These are phyloP conservation scores for Ictidomys tridecemlineatus DNA, from an alignment of 2,113 vertebrate genomes.

Conservation along the genomic window DNA sequence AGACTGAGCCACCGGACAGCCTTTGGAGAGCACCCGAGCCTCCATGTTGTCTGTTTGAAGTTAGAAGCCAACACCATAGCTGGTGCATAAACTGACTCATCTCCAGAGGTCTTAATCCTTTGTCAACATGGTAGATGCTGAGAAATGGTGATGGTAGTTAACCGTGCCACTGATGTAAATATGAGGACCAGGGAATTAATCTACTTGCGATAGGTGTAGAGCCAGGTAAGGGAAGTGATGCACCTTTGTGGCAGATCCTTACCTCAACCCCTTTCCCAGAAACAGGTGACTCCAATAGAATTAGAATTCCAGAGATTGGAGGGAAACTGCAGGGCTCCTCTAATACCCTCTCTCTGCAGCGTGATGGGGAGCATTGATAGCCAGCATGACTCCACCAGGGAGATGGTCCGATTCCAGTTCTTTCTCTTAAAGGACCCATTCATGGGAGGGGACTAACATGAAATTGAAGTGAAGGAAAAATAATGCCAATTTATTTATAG, in stretches of 20 bases:
- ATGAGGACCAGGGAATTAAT: too few species aligned
- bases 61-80: neutral
- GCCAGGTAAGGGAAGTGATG: neutral
- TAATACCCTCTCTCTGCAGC: neutral
- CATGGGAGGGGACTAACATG: neutral
- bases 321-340: too few species aligned
- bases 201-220: neutral
- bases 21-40: neutral
- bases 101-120: neutral
- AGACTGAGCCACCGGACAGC: too few species aligned
- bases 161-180: fast-evolving
- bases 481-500: constrained; percentile 72
- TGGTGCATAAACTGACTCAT: neutral
- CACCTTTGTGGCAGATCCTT: neutral
- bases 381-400: neutral
- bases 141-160: neutral
- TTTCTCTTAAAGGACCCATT: constrained; percentile 56
- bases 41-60: neutral
- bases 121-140: neutral
- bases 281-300: neutral
- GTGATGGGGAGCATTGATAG: neutral
- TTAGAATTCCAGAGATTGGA: neutral
- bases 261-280: neutral
- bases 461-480: constrained; percentile 41
- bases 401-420: neutral